Evolutionary conservation across 2,888 invertebrate species (phyloP).

Genomic region (Neria commutata): DNA sequence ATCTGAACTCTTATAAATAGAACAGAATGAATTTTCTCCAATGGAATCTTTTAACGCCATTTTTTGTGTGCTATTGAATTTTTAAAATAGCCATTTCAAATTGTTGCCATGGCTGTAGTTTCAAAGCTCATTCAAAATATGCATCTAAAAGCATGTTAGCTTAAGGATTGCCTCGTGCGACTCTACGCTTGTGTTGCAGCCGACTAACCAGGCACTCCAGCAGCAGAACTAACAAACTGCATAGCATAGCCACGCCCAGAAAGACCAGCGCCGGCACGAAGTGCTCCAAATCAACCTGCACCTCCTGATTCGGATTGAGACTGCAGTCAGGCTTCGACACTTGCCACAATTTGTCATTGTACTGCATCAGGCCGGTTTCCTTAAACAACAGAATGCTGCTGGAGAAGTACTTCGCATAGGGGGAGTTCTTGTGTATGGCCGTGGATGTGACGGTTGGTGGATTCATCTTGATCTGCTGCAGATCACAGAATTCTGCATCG

Average conservation of each 20-base stretch:
- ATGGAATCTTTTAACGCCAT: no score
- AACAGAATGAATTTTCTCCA: no score
- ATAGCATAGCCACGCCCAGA: conserved; percentile 43
- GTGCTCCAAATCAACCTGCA: conserved; percentile 53
- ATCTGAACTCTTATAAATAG: no score
- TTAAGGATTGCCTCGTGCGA: no score
- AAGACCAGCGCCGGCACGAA: conserved; percentile 53
- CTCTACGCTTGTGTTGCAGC: not conserved
- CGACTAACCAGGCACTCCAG: conserved; percentile 32
- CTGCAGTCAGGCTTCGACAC: conserved; percentile 48
- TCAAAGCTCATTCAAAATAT: no score
- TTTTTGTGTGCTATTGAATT: no score
- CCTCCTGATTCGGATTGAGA: conserved; percentile 39
- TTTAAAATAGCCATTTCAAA: no score
- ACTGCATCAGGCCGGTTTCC: conserved; percentile 42
- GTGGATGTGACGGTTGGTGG: conserved; percentile 35
- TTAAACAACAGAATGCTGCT: conserved; percentile 42
- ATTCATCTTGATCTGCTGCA: conserved; percentile 51
- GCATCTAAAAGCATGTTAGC: no score
- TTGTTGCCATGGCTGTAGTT: no score
- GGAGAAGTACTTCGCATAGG: conserved; percentile 48
- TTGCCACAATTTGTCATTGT: conserved; percentile 48
- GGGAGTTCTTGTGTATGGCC: conserved; percentile 40
- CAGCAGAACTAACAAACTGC: conserved; percentile 37
- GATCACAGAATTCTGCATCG: conserved; percentile 49